Conservation (phyloP, 2,797 vertebrate genomes). For the Poeciliopsis infans region DNA sequence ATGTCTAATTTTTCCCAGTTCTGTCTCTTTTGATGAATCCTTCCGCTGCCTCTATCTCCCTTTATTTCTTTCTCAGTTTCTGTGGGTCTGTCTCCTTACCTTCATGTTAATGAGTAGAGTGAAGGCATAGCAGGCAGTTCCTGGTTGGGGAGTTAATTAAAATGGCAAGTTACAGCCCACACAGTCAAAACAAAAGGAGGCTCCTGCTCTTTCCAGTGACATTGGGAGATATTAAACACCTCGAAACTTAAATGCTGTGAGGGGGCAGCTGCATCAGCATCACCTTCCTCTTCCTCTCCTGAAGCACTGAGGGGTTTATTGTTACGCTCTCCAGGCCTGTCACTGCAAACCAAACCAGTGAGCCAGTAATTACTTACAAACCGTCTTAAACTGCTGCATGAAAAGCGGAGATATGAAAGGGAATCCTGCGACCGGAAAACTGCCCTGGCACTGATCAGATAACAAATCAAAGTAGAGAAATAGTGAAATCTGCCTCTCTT, state of each 20-base stretch:
- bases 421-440: constrained; percentile 49
- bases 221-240: constrained; percentile 79
- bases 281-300: constrained; percentile 35
- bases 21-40: constrained; percentile 54
- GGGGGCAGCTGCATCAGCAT: constrained; percentile 57
- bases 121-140: constrained; percentile 74
- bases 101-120: constrained; percentile 76
- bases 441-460: constrained; percentile 47
- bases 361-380: constrained; percentile 55
- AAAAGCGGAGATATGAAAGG: constrained; percentile 46
- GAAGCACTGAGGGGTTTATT: constrained; percentile 44
- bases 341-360: constrained; percentile 55
- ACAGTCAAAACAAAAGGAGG: constrained; percentile 80
- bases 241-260: constrained; percentile 67
- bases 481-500: constrained; percentile 57
- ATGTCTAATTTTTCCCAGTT: constrained; percentile 41
- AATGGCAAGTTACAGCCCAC: constrained; percentile 82
- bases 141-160: constrained; percentile 84
- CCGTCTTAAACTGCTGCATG: constrained; percentile 45
- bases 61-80: constrained; percentile 32
- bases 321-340: constrained; percentile 49
- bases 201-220: constrained; percentile 64
- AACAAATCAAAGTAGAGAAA: constrained; percentile 47
- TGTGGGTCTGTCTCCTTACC: constrained; percentile 39
- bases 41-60: constrained; percentile 38